Evolutionary conservation across 2,888 invertebrate genomes (phyloP), one percentile per base, ranked within the genome.

Genomic region (Pachydiplax longipennis): DNA sequence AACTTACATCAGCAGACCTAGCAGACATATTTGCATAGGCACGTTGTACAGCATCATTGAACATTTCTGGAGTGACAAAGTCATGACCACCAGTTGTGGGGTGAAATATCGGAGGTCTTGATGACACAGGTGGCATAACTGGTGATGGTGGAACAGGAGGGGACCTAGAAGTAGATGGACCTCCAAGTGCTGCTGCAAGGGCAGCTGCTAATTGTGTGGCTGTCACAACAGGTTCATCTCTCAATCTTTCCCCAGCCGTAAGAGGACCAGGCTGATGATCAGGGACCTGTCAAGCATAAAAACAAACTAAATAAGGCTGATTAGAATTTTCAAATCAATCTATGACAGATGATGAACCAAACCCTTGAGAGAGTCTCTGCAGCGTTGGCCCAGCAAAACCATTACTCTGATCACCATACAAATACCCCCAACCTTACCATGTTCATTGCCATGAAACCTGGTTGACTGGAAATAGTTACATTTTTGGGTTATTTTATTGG

Each of bases 51-150:
- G 87, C 87, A 65, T 87, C 87, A 65, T 87, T 87, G n/a, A 87
- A 87, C 87, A 87, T 87, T 65, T 87, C 87, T 40, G 87, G 87
- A 35, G 87, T 87, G 61, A 87, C 87, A 87, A 87, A 61, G 40
- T 87, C 87, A 61, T 87, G 87, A 0, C 87, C 87, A 12, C 61
- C 13, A 22, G 87, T 61, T 40, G 87, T n/a, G 3, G 87, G 87
- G 37, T 87, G 87, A 37, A 87, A 87, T 37, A 87, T 87, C 22
- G 87, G 61, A 12, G 87, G 37, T 15, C 87, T 58, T 8, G 61
- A 37, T n/a, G 87, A 61, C n/a, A 87, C 35, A 22, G 61, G 35
- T 0, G 87, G 87, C 61, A 87, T 37, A 13, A 81, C 81, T 35
- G 61, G 61, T 37, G 87, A 2, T 3, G 61, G n/a, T 35, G 35